These are phyloP conservation scores for Orbicella faveolata DNA, from an alignment of 64 coral and sea anemone species.

Conservation along the genomic window DNA sequence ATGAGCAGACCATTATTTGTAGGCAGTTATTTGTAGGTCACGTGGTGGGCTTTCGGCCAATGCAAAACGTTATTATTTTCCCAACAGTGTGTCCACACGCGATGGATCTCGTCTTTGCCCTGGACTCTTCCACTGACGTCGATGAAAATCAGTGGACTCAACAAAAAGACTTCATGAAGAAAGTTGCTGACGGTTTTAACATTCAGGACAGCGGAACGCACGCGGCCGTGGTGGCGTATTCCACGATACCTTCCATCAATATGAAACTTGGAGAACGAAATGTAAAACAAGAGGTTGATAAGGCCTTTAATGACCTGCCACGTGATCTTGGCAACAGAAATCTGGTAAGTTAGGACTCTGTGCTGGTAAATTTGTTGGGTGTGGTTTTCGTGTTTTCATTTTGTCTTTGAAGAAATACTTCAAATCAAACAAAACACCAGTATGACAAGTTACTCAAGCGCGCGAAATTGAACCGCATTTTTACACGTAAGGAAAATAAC, in stretches of 20 bases:
- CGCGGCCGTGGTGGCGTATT: slow-evolving; percentile 85
- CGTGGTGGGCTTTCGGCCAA: too few relatives aligned
- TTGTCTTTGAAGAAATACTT: too few relatives aligned
- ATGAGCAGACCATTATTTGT: too few relatives aligned
- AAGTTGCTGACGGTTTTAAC: slow-evolving; percentile 66
- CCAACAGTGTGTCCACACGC: slow-evolving; percentile 80
- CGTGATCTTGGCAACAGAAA: slow-evolving; percentile 83
- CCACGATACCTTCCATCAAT: slow-evolving; percentile 90
- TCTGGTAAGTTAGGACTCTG: slow-evolving; percentile 22
- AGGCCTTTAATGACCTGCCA: slow-evolving; percentile 72
- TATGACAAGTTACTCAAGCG: neutral
- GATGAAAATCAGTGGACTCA: slow-evolving; percentile 70
- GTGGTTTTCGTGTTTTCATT: neutral
- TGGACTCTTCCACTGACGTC: slow-evolving; percentile 95
- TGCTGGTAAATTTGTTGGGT: neutral
- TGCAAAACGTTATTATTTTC: neutral
- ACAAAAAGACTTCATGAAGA: slow-evolving; percentile 79
- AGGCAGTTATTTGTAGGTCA: too few relatives aligned
- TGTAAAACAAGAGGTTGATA: slow-evolving; percentile 67
- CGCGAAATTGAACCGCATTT: too few relatives aligned
- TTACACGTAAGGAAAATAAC: too few relatives aligned
- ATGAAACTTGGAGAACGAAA: slow-evolving; percentile 90
- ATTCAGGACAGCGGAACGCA: slow-evolving; percentile 68
- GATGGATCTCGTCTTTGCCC: slow-evolving; percentile 89
- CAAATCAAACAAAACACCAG: too few relatives aligned